A percentile compares a stretch with the other conserved stretches of the same genome.
These are phyloP conservation scores for Hypomesus transpacificus DNA, from an alignment of 2,113 vertebrate genomes.

Conservation along the genomic window DNA sequence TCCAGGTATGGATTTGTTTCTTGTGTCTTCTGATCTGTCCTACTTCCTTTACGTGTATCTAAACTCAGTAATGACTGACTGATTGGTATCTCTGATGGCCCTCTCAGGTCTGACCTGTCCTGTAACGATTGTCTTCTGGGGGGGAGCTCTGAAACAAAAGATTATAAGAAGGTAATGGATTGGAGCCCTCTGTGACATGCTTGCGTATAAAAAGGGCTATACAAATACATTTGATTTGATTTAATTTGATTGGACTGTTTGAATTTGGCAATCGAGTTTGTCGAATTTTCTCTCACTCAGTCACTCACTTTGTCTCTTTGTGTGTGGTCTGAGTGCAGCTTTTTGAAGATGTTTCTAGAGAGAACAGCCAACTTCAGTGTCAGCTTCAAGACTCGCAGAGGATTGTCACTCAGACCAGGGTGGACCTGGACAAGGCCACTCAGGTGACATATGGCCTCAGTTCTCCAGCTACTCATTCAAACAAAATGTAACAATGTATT, in stretches of 20 bases:
- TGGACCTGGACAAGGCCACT: slow-evolving; percentile 78
- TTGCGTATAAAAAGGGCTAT: too few relatives aligned
- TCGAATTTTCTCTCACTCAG: background rate
- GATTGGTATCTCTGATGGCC: background rate
- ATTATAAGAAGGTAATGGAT: slow-evolving; percentile 73
- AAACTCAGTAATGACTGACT: background rate
- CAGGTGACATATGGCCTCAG: slow-evolving; percentile 59
- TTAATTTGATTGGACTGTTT: too few relatives aligned
- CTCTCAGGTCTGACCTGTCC: slow-evolving; percentile 53
- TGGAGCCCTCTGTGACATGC: too few relatives aligned
- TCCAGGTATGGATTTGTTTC: slow-evolving; percentile 63
- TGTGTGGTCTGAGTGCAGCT: slow-evolving; percentile 52
- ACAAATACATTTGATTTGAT: too few relatives aligned
- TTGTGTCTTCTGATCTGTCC: slow-evolving; percentile 27
- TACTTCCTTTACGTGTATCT: slow-evolving; percentile 7
- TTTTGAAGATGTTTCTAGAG: slow-evolving; percentile 75
- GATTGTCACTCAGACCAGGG: slow-evolving; percentile 69
- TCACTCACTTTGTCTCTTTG: slow-evolving; percentile 13
- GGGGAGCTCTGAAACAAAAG: slow-evolving; percentile 60
- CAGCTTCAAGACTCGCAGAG: slow-evolving; percentile 79
- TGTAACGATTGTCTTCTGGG: slow-evolving; percentile 56
- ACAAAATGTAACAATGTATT: background rate
- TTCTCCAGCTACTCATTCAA: background rate
- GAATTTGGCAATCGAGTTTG: background rate
- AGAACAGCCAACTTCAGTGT: slow-evolving; percentile 75